Evolutionary conservation across 2,113 vertebrate species (phyloP), one percentile per base, ranked within the genome.

Genomic region (Perca fluviatilis): DNA sequence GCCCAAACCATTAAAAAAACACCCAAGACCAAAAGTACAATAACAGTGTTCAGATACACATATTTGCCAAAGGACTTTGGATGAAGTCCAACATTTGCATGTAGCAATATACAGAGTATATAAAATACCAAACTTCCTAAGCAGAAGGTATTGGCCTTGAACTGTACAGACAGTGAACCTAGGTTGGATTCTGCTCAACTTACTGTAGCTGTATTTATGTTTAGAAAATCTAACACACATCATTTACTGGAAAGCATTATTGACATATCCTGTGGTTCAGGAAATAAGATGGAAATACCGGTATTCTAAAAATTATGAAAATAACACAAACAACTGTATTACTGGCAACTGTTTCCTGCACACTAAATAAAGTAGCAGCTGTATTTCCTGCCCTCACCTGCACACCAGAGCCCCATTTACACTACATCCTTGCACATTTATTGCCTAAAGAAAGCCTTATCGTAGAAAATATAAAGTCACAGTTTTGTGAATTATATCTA

Each of bases 401-500:
- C 36, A 23, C 61, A 23, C 68, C 8, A 0, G 53, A 57, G 57
- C 16, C n/a, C 80, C 79, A 23, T 87, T 88, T 60, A 56, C 2
- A n/a, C 65, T 19, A 73, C 62, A 67, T 74, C 5, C 4, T 46
- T 0, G 0, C 21, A 1, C 46, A 36, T 75, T 72, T 78, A 76
- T 74, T 30, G n/a, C 65, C 68, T 15, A 67, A 86, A 75, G 30
- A 79, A n/a, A 66, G 72, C 61, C 16, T 47, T 49, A 62, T 33
- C 84, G 47, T 61, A 70, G 49, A 56, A 74, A 67, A 60, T 27
- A 57, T 33, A 5, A 53, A 80, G 36, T 36, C n/a, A n/a, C 65
- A 56, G 77, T 77, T 61, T 60, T 16, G 14, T 56, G 62, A 83
- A 12, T n/a, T 40, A 80, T 73, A 86, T 77, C 58, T 67, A 62